Conservation (phyloP, 2,888 invertebrate species). For the Zaprionus obscuricornis region DNA sequence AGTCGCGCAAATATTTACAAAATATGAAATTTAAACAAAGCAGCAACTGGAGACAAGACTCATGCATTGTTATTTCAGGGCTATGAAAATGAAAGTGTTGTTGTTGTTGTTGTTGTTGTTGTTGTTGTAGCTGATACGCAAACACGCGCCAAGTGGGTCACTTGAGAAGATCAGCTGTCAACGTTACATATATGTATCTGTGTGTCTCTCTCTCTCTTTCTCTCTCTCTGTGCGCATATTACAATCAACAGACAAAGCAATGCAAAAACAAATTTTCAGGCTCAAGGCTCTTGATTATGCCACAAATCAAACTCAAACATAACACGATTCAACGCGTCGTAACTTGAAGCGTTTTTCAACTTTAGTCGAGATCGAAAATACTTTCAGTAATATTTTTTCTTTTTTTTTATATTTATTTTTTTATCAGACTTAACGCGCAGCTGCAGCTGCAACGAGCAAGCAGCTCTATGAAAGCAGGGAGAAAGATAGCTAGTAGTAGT, state of each 20-base stretch:
- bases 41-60: conserved; percentile 53
- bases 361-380: no score
- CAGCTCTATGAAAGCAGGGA: no score
- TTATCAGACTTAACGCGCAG: conserved; percentile 40
- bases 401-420: no score
- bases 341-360: no score
- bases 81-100: conserved; percentile 75
- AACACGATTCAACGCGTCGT: background rate
- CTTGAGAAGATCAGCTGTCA: conserved; percentile 77
- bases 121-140: conserved; percentile 49
- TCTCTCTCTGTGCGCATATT: no score
- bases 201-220: no score
- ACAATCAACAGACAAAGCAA: conserved; percentile 10
- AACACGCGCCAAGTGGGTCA: conserved; percentile 73
- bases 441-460: conserved; percentile 61
- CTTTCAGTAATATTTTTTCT: no score
- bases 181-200: conserved; percentile 7
- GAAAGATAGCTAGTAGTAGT: no score
- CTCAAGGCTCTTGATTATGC: conserved; percentile 64
- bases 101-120: conserved; percentile 38
- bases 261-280: conserved; percentile 65
- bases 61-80: conserved; percentile 59
- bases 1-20: conserved; percentile 66
- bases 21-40: conserved; percentile 65
- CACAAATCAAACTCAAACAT: background rate